These are phyloP conservation scores for Amblyopsis rosae DNA, from an alignment of 2,113 vertebrate species.

Conservation along the genomic window DNA sequence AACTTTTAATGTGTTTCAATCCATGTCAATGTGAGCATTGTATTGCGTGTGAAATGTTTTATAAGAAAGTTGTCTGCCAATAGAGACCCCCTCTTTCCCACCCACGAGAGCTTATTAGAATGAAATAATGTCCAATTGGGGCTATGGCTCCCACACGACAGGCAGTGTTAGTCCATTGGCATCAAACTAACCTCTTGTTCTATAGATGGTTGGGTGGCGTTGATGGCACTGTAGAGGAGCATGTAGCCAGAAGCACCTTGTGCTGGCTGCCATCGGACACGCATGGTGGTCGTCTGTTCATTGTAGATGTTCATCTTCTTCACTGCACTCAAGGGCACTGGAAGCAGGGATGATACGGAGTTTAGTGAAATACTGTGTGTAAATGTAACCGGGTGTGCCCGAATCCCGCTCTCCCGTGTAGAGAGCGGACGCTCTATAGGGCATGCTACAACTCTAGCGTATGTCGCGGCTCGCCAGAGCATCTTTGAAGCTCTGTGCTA, in stretches of 20 bases:
- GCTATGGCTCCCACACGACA: slow-evolving; percentile 11
- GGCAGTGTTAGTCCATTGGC: not conserved
- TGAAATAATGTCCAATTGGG: not conserved
- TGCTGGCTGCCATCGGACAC: slow-evolving; percentile 86
- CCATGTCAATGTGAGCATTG: not conserved
- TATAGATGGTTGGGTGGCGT: slow-evolving; percentile 75
- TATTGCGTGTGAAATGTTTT: not conserved
- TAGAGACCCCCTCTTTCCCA: not conserved
- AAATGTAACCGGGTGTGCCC: too few relatives aligned
- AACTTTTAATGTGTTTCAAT: not conserved
- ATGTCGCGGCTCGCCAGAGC: too few relatives aligned
- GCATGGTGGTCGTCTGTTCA: slow-evolving; percentile 85
- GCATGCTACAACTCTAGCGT: too few relatives aligned
- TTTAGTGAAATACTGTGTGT: not conserved
- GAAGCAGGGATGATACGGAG: slow-evolving; percentile 13
- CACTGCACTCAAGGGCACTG: slow-evolving; percentile 83
- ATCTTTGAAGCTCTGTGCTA: too few relatives aligned
- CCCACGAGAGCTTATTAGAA: too few relatives aligned
- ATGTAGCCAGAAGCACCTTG: slow-evolving; percentile 86
- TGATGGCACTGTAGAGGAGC: slow-evolving; percentile 83
- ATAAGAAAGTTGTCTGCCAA: too few relatives aligned
- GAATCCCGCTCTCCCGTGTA: too few relatives aligned
- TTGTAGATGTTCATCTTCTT: slow-evolving; percentile 86
- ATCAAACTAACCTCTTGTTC: slow-evolving; percentile 83
- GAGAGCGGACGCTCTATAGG: too few relatives aligned